phyloP scores from a whole-genome alignment of 2,113 vertebrate species.

The Rynchops niger region DNA sequence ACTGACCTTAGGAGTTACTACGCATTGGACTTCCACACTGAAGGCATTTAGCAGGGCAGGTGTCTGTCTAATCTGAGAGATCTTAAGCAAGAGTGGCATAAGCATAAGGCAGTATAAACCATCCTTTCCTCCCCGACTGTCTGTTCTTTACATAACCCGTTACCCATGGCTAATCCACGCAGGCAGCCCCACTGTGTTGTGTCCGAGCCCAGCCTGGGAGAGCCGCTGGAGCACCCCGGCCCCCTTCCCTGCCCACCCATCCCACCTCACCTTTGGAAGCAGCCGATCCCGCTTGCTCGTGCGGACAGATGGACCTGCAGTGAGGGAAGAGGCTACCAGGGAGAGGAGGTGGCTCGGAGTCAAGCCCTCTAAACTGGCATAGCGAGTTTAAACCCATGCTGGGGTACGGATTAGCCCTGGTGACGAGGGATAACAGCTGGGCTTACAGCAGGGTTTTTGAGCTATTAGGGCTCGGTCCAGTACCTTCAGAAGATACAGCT shows the following conservation, averaged over 20 bases:
- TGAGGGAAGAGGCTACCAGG: neutral
- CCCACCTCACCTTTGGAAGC: neutral
- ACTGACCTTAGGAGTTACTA: neutral
- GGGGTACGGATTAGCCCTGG: conserved; percentile 23
- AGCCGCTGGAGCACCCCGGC: fast-evolving
- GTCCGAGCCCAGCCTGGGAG: neutral
- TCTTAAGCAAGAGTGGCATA: neutral
- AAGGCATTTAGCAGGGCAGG: neutral
- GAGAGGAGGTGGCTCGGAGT: neutral
- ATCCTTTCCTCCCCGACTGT: neutral
- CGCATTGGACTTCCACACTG: too few relatives aligned
- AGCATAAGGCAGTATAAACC: neutral
- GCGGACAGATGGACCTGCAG: neutral
- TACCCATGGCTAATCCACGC: neutral
- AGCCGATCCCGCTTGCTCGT: neutral
- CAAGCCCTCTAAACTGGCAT: neutral
- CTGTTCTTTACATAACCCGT: neutral
- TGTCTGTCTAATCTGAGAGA: neutral
- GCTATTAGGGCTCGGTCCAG: neutral
- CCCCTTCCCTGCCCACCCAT: neutral
- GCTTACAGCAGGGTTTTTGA: neutral
- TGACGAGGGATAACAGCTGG: conserved; percentile 28
- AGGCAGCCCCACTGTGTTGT: neutral
- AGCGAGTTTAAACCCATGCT: neutral
- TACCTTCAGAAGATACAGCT: neutral